Base-by-base conservation (phyloP, 2,113 vertebrate genomes). In the Hypomesus transpacificus region DNA sequence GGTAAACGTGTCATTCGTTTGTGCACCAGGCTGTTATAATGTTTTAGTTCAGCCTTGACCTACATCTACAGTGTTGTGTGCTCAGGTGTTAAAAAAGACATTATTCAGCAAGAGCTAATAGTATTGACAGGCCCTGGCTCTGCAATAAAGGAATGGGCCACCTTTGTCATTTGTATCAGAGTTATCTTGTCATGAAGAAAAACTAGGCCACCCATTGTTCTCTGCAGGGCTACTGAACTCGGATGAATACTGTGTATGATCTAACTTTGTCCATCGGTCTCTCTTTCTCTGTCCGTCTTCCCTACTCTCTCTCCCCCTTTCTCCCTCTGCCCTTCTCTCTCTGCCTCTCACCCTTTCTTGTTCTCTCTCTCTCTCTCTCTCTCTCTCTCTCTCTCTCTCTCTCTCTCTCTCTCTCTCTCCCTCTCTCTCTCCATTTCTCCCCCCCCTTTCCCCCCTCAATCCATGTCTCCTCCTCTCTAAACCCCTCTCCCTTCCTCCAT, bases 171-270 rank as follows among this genome's bases (percentile, higher is more conserved):
- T 68, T 76, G 56, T 51, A 22, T 72, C 68, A 79, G 5, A 39
- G 61, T 66, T 75, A 53, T 77, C 58, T 73, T 74, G 70, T 73
- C 63, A 64, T 65, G 78, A 74, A 69, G 7, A 69, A 59, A 80
- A 86, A 82, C 69, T 77, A 68, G 71, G 63, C 60, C 71, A 81
- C 17, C 71, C 68, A 62, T 86, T 82, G 77, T 79, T 82, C 71
- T 70, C 65, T 39, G 21, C 26, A 53, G 6, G 78, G 70, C 64
- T 72, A 52, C 56, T 17, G n/a, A 74, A 79, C 24, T 74, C n/a
- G 61, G 21, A 58, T 80, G 46, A 24, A 75, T 64, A 65, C 73
- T 79, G 26, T 51, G 74, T 66, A n/a, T 7, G 39, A 26, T 71
- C n/a, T 14, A 21, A 50, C 39, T 66, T 2, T 20, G 28, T 21